phyloP scores from a whole-genome alignment of 2,797 vertebrate species.

The Anomalospiza imberbis region DNA sequence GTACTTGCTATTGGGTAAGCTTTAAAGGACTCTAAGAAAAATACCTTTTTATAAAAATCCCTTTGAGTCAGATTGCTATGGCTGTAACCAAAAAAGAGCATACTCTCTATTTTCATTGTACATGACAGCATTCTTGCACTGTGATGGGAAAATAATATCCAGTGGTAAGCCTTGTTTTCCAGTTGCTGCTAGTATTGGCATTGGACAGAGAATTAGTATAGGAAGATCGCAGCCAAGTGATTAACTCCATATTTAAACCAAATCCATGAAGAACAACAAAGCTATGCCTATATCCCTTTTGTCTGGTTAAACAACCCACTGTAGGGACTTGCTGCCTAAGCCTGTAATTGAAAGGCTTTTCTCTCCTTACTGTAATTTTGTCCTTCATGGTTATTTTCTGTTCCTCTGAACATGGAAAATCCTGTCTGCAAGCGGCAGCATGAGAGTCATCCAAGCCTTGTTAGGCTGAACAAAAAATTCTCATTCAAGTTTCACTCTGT shows the following conservation, averaged over 20 bases:
- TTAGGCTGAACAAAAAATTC: not conserved
- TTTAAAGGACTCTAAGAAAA: not conserved
- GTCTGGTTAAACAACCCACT: not conserved
- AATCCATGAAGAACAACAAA: not conserved
- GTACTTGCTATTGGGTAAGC: not conserved
- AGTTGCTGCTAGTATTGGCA: not conserved
- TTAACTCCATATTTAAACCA: not conserved
- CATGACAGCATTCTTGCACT: not conserved
- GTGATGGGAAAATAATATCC: not conserved
- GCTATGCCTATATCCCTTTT: not conserved
- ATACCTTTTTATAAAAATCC: not conserved
- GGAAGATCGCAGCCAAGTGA: not conserved
- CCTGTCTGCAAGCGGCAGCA: not conserved
- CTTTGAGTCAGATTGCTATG: not conserved
- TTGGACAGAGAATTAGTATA: not conserved
- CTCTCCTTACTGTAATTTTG: not conserved
- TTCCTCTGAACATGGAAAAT: not conserved
- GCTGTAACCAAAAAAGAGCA: not conserved
- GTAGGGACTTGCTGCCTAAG: not conserved
- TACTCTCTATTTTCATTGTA: not conserved
- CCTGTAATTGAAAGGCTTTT: not conserved
- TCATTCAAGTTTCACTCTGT: not conserved
- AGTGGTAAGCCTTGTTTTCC: not conserved
- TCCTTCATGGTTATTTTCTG: not conserved
- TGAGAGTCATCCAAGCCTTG: not conserved